Evolutionary conservation across 2,888 invertebrate species (phyloP), one percentile per base, ranked within the genome.

Genomic region (Acholoe squamosa): DNA sequence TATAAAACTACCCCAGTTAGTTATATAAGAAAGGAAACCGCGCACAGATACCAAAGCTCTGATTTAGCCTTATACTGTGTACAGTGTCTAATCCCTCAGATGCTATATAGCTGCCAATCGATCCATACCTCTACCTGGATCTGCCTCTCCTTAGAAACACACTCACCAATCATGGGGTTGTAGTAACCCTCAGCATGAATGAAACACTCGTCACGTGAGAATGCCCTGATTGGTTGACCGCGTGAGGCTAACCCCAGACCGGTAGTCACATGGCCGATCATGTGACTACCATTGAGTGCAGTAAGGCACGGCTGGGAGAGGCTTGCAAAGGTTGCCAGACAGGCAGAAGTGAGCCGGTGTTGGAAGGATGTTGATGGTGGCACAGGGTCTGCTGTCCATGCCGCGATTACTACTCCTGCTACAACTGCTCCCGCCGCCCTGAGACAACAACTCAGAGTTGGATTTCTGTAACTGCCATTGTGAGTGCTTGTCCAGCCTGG

Each of bases 131-230:
- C 61, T 14, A 61, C 22, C 61, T n/a, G 61, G 61, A 61, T 61
- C 61, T 61, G 22, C 61, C n/a, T 71, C 71, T 25, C 51, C 84
- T 43, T 84, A 84, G 33, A 33, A 33, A 84, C 84, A 22, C 33
- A 84, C 28, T 25, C 43, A 43, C 84, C 84, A 84, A 84, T 84
- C 84, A 33, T 43, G 34, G 3, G 51, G 14, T n/a, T 43, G 84
- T 77, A 84, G 84, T 84, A 84, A 84, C 43, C 43, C 84, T 33
- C 25, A 51, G n/a, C 43, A 84, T 84, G 84, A 84, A 84, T 84
- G 84, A 51, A 84, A 22, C 43, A 84, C 5, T 28, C 51, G 71
- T 71, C 71, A 71, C 84, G 43, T 51, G 84, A 19, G 33, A 0
- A 33, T 43, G 51, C 84, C 51, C 43, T 84, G 84, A 84, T n/a